Conservation (phyloP, 37 sponge, comb jelly and placozoan genomes). For the Aphrocallistes beatrix region DNA sequence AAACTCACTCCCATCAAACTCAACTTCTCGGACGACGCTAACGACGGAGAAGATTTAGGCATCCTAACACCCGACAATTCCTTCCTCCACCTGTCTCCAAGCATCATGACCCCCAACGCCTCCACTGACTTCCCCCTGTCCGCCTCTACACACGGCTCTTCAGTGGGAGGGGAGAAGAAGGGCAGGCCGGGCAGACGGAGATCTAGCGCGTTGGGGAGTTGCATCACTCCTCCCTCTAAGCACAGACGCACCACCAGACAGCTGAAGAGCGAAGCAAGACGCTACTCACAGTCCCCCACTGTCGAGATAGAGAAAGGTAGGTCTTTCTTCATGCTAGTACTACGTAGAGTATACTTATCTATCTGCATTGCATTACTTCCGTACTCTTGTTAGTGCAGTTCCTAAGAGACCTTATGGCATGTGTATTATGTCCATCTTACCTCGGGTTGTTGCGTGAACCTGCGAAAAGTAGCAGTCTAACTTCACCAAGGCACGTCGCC, state of each 20-base stretch:
- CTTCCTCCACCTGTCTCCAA: not conserved
- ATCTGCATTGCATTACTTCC: too few species aligned
- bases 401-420: too few species aligned
- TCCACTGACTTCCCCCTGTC: not conserved
- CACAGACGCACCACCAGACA: slow-evolving; percentile 4
- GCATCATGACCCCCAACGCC: not conserved
- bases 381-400: too few species aligned
- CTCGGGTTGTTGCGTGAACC: too few species aligned
- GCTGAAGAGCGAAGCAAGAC: not conserved
- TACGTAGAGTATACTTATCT: too few species aligned
- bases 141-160: not conserved
- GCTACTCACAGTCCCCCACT: not conserved
- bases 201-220: not conserved
- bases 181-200: not conserved
- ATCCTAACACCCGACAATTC: not conserved
- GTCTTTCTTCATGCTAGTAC: too few species aligned
- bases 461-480: too few species aligned
- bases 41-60: not conserved
- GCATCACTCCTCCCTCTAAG: not conserved
- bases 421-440: too few species aligned
- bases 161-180: not conserved
- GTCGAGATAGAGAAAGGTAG: not conserved
- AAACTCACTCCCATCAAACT: not conserved
- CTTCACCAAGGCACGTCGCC: too few species aligned
- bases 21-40: not conserved